Evolutionary conservation across 1,140 invertebrate genomes (phyloP).

Genomic region (Cepaea nemoralis): DNA sequence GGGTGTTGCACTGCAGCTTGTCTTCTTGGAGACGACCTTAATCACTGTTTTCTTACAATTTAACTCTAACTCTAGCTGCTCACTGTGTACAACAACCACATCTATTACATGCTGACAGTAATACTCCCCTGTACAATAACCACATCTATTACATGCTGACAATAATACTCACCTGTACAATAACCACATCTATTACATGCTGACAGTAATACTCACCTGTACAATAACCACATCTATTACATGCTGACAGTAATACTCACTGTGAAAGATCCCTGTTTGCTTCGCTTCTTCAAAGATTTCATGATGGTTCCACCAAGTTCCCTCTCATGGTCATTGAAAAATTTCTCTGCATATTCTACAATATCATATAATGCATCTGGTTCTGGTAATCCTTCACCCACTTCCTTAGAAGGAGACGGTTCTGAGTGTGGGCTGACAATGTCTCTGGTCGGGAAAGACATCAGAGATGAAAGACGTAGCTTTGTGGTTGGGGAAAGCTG

Average conservation of each 20-base stretch:
- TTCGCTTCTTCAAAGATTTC: slow-evolving; percentile 80
- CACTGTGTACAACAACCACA: no score
- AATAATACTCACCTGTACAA: no score
- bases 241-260: slow-evolving; percentile 46
- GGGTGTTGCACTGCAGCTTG: no score
- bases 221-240: no score
- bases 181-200: no score
- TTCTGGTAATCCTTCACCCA: slow-evolving; percentile 36
- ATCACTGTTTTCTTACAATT: no score
- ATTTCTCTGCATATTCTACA: slow-evolving; percentile 91
- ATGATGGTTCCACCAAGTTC: slow-evolving; percentile 85
- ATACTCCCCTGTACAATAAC: no score
- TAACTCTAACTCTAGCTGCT: no score
- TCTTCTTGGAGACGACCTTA: no score
- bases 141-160: no score
- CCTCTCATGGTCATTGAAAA: slow-evolving; percentile 90
- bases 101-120: no score
- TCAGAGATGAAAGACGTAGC: slow-evolving; percentile 38
- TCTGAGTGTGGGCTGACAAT: slow-evolving; percentile 28
- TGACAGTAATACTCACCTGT: no score
- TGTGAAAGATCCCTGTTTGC: slow-evolving; percentile 45
- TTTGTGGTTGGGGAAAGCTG: slow-evolving; percentile 46
- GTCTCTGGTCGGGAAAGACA: slow-evolving; percentile 36
- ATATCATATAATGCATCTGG: slow-evolving; percentile 80
- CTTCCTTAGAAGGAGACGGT: slow-evolving; percentile 29